Evolutionary conservation across 1,140 invertebrate species (phyloP).

Genomic region (Drosophila varians): DNA sequence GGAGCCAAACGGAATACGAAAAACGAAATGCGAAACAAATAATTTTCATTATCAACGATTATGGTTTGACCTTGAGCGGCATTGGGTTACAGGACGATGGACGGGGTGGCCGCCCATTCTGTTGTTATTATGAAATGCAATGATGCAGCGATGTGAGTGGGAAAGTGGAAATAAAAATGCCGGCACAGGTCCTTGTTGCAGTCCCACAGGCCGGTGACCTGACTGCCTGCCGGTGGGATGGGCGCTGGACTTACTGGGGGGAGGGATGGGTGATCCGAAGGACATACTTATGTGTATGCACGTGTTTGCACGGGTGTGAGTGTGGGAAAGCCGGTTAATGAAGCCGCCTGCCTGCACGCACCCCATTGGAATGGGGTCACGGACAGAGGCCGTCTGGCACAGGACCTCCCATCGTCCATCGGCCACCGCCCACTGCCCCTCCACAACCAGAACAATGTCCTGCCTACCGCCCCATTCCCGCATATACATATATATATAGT

Average conservation of each 20-base stretch:
- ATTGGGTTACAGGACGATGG: constrained; percentile 67
- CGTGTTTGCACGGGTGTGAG: constrained; percentile 24
- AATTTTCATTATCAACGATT: constrained; percentile 83
- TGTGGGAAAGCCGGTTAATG: constrained; percentile 59
- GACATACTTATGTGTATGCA: constrained; percentile 43
- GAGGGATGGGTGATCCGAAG: constrained; percentile 12
- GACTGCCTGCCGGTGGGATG: background rate
- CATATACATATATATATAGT: constrained; percentile 19
- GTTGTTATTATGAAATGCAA: constrained; percentile 53
- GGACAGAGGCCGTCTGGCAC: constrained; percentile 57
- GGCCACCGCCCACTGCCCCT: background rate
- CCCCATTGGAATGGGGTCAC: constrained; percentile 78
- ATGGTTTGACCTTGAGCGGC: constrained; percentile 80
- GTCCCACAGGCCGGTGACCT: constrained; percentile 45
- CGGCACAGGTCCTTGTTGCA: constrained; percentile 37
- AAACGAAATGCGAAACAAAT: constrained; percentile 51
- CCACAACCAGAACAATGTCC: constrained; percentile 56
- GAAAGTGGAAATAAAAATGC: constrained; percentile 51
- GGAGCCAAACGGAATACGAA: constrained; percentile 2
- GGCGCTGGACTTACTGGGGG: constrained; percentile 14
- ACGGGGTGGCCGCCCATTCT: constrained; percentile 3
- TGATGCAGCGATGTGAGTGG: constrained; percentile 62
- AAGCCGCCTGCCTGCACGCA: constrained; percentile 64
- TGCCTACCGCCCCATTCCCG: constrained; percentile 2
- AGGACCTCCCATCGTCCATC: constrained; percentile 13